A percentile compares a stretch with the other conserved stretches of the same genome.
phyloP scores from a whole-genome alignment of 2,113 vertebrate genomes.

The Panthera uncia region DNA sequence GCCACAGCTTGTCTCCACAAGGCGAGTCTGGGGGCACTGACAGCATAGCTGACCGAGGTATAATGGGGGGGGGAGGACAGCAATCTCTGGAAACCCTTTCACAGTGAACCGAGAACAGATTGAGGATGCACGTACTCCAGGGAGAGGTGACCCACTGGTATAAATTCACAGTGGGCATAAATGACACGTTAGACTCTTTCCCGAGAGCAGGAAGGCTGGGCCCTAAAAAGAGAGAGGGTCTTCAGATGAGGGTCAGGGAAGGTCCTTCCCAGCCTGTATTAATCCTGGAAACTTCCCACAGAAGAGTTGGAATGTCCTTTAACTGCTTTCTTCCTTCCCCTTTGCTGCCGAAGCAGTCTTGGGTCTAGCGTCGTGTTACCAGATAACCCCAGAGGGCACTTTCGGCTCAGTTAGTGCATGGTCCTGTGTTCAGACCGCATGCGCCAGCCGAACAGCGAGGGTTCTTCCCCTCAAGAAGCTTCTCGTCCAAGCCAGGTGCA shows the following conservation, averaged over 20 bases:
- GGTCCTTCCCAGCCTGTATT: neutral
- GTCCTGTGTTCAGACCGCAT: neutral
- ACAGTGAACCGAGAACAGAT: neutral
- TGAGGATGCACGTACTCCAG: neutral
- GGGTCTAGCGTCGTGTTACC: neutral
- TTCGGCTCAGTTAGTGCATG: fast-evolving
- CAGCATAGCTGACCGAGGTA: neutral
- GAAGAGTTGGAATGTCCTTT: neutral
- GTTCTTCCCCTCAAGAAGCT: neutral
- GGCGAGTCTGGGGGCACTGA: neutral
- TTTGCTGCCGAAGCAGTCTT: neutral
- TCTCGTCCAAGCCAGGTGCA: neutral
- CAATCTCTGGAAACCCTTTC: neutral
- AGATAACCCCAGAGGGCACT: neutral
- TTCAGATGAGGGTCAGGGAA: neutral
- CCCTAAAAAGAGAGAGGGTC: neutral
- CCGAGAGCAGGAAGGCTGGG: neutral
- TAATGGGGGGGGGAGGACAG: neutral
- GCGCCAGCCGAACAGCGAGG: neutral
- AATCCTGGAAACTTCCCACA: neutral
- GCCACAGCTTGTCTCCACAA: neutral
- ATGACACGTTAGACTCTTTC: neutral
- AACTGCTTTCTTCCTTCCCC: neutral
- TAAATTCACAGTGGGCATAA: fast-evolving
- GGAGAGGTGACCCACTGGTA: neutral